phyloP scores from a whole-genome alignment of 2,888 invertebrate genomes.

The Penaeus monodon region DNA sequence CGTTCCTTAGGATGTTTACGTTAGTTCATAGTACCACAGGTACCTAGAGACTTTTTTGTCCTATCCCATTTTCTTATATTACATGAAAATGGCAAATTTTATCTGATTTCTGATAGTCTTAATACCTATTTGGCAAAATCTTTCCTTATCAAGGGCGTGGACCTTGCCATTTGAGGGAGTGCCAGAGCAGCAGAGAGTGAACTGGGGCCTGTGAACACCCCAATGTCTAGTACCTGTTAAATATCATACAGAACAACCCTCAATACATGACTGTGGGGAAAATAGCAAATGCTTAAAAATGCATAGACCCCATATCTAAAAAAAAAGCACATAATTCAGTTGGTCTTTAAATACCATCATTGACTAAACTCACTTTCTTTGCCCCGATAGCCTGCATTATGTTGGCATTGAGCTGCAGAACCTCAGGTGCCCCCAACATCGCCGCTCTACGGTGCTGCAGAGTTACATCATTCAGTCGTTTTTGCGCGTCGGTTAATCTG shows the following conservation, averaged over 20 bases:
- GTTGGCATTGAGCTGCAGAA: constrained; percentile 67
- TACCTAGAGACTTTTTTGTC: too few relatives aligned
- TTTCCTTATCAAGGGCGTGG: constrained; percentile 67
- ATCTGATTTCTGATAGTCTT: too few relatives aligned
- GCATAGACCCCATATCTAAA: too few relatives aligned
- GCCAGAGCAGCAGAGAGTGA: constrained; percentile 69
- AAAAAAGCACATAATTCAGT: too few relatives aligned
- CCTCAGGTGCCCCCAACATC: constrained; percentile 68
- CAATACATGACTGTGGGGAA: not conserved
- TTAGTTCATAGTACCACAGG: not conserved
- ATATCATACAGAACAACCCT: not conserved
- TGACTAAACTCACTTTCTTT: constrained; percentile 67
- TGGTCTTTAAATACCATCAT: too few relatives aligned
- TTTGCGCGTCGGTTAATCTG: constrained; percentile 58
- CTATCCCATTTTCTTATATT: too few relatives aligned
- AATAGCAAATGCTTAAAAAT: too few relatives aligned
- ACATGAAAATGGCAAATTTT: too few relatives aligned
- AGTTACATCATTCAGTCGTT: constrained; percentile 63
- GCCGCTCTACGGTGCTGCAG: constrained; percentile 39
- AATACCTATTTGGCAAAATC: constrained; percentile 43
- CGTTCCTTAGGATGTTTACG: not conserved
- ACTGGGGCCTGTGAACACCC: constrained; percentile 70
- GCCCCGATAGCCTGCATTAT: constrained; percentile 68
- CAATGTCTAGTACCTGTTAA: constrained; percentile 68
- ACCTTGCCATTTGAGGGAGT: constrained; percentile 70